phyloP scores from a whole-genome alignment of 2,797 vertebrate species.

The Alauda arvensis region DNA sequence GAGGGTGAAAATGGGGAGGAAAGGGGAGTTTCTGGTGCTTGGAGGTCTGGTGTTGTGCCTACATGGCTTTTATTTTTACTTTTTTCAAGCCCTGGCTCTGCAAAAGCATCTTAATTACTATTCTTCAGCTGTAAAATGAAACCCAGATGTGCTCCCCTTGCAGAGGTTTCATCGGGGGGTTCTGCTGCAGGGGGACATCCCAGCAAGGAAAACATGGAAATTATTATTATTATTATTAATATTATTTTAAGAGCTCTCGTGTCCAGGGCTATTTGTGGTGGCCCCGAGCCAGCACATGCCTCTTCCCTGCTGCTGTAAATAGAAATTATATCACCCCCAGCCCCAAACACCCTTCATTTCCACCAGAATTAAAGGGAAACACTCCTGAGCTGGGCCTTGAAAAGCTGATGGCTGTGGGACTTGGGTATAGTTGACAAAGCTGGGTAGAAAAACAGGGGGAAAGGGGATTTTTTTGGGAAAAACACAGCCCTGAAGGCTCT shows the following conservation, averaged over 20 bases:
- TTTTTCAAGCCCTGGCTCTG: slow-evolving; percentile 40
- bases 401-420: neutral
- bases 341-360: neutral
- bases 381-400: neutral
- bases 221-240: neutral
- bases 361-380: neutral
- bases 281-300: neutral
- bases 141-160: slow-evolving; percentile 41
- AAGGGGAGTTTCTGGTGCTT: neutral
- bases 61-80: slow-evolving; percentile 47
- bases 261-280: neutral
- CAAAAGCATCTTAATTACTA: slow-evolving; percentile 49
- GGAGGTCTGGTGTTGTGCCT: neutral
- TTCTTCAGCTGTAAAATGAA: slow-evolving; percentile 54
- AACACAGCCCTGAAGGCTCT: neutral
- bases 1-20: neutral
- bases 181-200: neutral
- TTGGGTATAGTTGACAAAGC: neutral
- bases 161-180: neutral
- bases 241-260: neutral
- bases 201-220: slow-evolving; percentile 34
- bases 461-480: neutral
- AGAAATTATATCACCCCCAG: neutral
- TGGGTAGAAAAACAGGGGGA: neutral
- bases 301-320: neutral